A percentile compares a stretch with the other conserved stretches of the same genome.
These are phyloP conservation scores for Drosophila repletoides DNA, from an alignment of 1,140 invertebrate species.

Conservation along the genomic window DNA sequence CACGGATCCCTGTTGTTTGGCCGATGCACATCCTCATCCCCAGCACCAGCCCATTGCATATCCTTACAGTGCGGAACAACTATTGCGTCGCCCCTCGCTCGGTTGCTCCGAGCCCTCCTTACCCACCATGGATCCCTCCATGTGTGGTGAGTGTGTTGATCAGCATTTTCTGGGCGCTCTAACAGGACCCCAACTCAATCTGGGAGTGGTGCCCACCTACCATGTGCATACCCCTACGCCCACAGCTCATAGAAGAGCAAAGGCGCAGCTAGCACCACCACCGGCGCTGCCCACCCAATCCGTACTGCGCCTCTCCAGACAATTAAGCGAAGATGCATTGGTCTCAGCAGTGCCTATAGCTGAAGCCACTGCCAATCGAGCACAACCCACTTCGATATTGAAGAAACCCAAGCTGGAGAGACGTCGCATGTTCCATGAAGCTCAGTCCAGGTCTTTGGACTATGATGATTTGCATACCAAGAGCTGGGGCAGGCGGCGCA, in stretches of 20 bases:
- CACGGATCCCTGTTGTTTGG: constrained; percentile 70
- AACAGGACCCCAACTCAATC: constrained; percentile 68
- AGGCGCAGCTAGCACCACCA: constrained; percentile 58
- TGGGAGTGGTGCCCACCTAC: constrained; percentile 74
- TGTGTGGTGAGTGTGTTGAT: constrained; percentile 80
- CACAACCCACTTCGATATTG: constrained; percentile 73
- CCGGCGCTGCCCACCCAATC: constrained; percentile 73
- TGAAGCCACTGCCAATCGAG: constrained; percentile 45
- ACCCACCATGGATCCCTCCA: constrained; percentile 70
- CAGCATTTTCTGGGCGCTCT: constrained; percentile 73
- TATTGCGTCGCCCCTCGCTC: constrained; percentile 67
- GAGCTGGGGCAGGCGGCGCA: constrained; percentile 74
- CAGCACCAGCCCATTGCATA: constrained; percentile 76
- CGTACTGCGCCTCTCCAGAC: constrained; percentile 69
- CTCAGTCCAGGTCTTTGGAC: constrained; percentile 75
- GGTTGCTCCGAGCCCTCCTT: constrained; percentile 58
- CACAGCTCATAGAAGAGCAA: constrained; percentile 69
- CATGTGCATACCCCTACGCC: constrained; percentile 79
- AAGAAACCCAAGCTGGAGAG: constrained; percentile 77
- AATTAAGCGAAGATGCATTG: constrained; percentile 75
- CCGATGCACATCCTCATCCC: constrained; percentile 76
- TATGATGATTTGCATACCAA: constrained; percentile 79
- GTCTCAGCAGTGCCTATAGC: constrained; percentile 74
- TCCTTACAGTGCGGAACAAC: constrained; percentile 61
- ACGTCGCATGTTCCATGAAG: constrained; percentile 73